Evolutionary conservation across 2,797 vertebrate species (phyloP).

Genomic region (Nyctibius grandis): DNA sequence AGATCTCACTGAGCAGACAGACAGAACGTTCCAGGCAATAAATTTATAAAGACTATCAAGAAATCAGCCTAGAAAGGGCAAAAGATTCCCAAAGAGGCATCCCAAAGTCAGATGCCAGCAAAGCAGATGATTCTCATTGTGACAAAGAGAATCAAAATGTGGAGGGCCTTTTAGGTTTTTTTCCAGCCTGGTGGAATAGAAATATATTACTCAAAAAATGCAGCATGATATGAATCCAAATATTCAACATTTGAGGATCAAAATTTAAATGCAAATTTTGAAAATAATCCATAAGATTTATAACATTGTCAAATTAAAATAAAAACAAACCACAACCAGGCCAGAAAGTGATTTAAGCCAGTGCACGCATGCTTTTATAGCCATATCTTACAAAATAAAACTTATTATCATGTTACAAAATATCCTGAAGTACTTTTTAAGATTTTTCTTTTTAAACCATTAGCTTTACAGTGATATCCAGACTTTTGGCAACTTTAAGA

Average conservation of each 20-base stretch:
- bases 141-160: background rate
- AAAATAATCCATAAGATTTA: background rate
- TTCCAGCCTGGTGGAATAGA: background rate
- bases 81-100: conserved; percentile 44
- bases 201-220: background rate
- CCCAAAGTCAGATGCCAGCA: conserved; percentile 11
- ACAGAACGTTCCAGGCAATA: background rate
- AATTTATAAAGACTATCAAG: background rate
- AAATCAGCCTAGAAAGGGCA: conserved; percentile 44
- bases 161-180: background rate
- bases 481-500: background rate
- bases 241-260: background rate
- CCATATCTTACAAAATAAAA: background rate
- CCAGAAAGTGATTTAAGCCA: background rate
- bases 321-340: background rate
- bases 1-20: background rate
- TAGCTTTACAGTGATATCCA: background rate
- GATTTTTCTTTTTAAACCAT: background rate
- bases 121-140: background rate
- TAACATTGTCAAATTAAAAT: background rate
- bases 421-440: background rate
- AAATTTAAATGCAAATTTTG: background rate
- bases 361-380: background rate
- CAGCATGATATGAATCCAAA: background rate
- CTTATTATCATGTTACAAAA: background rate